Evolutionary conservation across 2,888 invertebrate genomes (phyloP), one percentile per base, ranked within the genome.

Genomic region (Troides helena): DNA sequence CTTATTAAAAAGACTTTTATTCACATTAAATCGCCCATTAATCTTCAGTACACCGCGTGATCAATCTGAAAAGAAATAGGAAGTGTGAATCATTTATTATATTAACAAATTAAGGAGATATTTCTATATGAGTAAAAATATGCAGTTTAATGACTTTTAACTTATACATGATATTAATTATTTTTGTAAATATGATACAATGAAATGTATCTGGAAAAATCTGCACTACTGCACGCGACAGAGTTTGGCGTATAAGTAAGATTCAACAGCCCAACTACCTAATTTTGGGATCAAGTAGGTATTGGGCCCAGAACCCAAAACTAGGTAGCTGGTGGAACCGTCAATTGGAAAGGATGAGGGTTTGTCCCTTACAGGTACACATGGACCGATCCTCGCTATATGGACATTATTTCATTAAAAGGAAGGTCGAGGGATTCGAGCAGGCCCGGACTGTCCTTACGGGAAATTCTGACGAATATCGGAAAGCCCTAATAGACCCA

Each of bases 361-460:
- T 60, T 60, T 60, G 59, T 60, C 50, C 21, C 60, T 60, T 60
- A 66, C 66, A 66, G 66, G 66, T 66, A 62, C 21, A 62, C 43
- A 65, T 60, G 18, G 60, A 46, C 58, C 64, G 36, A 65, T 53
- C 60, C 66, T 60, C 65, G n/a, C 46, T 65, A 66, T 61, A 66
- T 66, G 66, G 66, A 21, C 30, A 62, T 62, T 62, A 66, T 66
- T 60, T 66, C 36, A 66, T 66, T 66, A 60, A 18, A 18, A 18
- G 50, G 66, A 66, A 60, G 66, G 66, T 66, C 66, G 66, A 66
- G 60, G 60, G 66, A 66, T 61, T 46, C 60, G 59, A 30, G 65
- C 66, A 66, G 66, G 60, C 53, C 60, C 66, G 66, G 66, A 66
- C 60, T 66, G 23, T 50, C 21, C 65, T 36, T 53, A n/a, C 50